Evolutionary conservation across 1,140 invertebrate genomes (phyloP), one percentile per base, ranked within the genome.

Genomic region (Globodera ellingtonae): DNA sequence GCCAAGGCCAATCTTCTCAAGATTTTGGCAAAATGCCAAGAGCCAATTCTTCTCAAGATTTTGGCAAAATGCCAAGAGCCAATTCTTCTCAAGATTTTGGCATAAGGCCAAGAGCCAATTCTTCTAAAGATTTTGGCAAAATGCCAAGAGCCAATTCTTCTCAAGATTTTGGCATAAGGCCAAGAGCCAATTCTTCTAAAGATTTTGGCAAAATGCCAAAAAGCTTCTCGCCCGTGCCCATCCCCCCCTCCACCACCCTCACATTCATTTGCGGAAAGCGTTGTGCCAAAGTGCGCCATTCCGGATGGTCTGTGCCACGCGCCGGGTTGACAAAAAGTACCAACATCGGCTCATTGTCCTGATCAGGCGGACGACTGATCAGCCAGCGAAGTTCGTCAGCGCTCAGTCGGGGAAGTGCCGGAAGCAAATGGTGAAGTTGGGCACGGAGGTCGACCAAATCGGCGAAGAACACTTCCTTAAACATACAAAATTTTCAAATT

Each of bases 391-490:
- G n/a, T n/a, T 77, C 65, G 62, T 65, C 21, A 3, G 6, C 44
- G 65, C 47, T 67, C 59, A 62, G 59, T 13, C 47, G 21, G 6
- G 46, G 75, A 48, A 21, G 35, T 47, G 65, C 21, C 24, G 75
- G 75, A 47, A 77, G 21, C 35, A 67, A 44, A 15, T 46, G 48
- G 8, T 62, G 56, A 18, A 77, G 48, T 67, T 77, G 75, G 5
- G 10, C 1, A 47, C 75, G 75, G 7, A 77, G 48, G 69, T 77
- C 75, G 4, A 50, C 10, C 10, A 77, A n/a, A 44, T 77, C 75
- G 69, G 75, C 75, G 21, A 77, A 77, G 35, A 67, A 77, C 24
- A 77, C 52, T 77, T 77, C 62, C 75, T 77, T 7, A 5, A 75
- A 21, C 56, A 62, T 52, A 6, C 8, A 65, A 66, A 15, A 67